These are phyloP conservation scores for Eustalomyia histrio DNA, from an alignment of 2,888 invertebrate genomes.

Conservation along the genomic window DNA sequence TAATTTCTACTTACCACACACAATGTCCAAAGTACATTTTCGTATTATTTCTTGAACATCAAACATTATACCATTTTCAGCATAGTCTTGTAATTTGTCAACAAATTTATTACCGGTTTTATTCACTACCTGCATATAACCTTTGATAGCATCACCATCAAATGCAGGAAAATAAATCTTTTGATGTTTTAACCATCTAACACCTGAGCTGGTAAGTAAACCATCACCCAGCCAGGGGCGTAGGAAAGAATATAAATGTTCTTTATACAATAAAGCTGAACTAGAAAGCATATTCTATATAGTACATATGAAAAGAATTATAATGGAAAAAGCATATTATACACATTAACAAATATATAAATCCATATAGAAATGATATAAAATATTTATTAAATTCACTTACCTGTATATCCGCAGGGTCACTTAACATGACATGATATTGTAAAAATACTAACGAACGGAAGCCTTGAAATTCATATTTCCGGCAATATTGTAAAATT, in stretches of 20 bases:
- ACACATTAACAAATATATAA: background rate
- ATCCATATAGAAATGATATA: background rate
- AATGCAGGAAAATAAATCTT: slow-evolving; percentile 81
- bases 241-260: slow-evolving; percentile 78
- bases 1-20: slow-evolving; percentile 70
- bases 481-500: slow-evolving; percentile 73
- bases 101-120: slow-evolving; percentile 80
- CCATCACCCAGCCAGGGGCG: slow-evolving; percentile 80
- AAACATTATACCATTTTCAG: slow-evolving; percentile 69
- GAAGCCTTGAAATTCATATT: slow-evolving; percentile 73
- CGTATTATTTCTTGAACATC: slow-evolving; percentile 80
- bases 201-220: slow-evolving; percentile 78
- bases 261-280: slow-evolving; percentile 80
- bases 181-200: slow-evolving; percentile 80
- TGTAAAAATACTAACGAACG: slow-evolving; percentile 71
- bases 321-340: background rate
- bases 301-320: background rate
- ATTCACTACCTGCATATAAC: slow-evolving; percentile 77
- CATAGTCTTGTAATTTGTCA: slow-evolving; percentile 69
- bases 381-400: slow-evolving; percentile 14
- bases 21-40: slow-evolving; percentile 80
- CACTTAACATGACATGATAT: slow-evolving; percentile 73
- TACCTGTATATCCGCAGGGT: slow-evolving; percentile 76
- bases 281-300: slow-evolving; percentile 75
- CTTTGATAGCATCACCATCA: slow-evolving; percentile 71